Conservation (phyloP, 2,888 invertebrate species). For the Habrosyne pyritoides region DNA sequence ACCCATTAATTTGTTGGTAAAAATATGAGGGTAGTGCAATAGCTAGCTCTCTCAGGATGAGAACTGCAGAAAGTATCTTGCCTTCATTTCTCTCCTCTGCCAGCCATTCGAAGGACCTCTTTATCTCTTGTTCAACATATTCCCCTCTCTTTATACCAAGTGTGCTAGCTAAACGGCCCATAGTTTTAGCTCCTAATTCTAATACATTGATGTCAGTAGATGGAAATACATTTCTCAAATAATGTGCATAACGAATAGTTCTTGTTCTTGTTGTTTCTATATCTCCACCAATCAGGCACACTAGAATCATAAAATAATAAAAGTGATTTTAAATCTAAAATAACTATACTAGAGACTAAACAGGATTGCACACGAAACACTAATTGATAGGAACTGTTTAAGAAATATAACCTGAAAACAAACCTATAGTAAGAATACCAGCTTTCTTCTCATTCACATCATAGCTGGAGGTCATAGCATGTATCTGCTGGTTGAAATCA, state of each 20-base stretch:
- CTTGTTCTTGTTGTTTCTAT: constrained; percentile 94
- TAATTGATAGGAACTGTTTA: too few species aligned
- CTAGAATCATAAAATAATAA: constrained; percentile 76
- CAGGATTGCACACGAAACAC: too few species aligned
- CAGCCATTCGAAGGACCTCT: constrained; percentile 97
- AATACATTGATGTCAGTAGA: constrained; percentile 94
- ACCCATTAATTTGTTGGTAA: constrained; percentile 94
- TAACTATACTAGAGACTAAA: too few species aligned
- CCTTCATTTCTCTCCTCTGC: constrained; percentile 95
- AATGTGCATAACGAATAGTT: constrained; percentile 95
- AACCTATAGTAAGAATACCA: constrained; percentile 95
- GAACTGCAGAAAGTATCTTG: constrained; percentile 94
- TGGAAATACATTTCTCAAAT: constrained; percentile 94
- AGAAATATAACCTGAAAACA: constrained; percentile 39
- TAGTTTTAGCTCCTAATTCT: constrained; percentile 97
- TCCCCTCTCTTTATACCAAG: constrained; percentile 96
- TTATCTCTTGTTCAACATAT: constrained; percentile 97
- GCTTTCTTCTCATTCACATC: constrained; percentile 97
- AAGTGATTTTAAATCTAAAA: neutral
- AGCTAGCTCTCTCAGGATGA: constrained; percentile 96
- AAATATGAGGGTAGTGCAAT: constrained; percentile 98
- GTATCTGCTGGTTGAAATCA: constrained; percentile 97
- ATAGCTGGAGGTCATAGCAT: constrained; percentile 95
- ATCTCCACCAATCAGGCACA: constrained; percentile 96
- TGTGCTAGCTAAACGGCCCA: constrained; percentile 94